These are phyloP conservation scores for Eupristina koningsbergeri DNA, from an alignment of 1,140 invertebrate genomes.

Conservation along the genomic window DNA sequence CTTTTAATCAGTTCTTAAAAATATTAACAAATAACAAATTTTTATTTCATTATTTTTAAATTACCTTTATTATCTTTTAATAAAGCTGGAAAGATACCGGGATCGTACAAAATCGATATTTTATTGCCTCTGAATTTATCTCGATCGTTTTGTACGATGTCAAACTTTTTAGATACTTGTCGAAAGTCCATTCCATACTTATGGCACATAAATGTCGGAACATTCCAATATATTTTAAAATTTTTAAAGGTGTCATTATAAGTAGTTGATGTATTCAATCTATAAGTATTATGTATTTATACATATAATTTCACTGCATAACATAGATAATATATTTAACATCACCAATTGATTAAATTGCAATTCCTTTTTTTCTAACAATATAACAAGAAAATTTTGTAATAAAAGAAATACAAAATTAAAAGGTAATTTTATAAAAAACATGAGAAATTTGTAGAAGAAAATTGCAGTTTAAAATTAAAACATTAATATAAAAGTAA, in stretches of 20 bases:
- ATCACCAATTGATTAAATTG: too few species aligned
- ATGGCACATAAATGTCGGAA: conserved; percentile 82
- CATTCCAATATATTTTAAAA: conserved; percentile 86
- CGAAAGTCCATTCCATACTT: conserved; percentile 79
- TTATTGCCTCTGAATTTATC: conserved; percentile 79
- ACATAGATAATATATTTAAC: background rate
- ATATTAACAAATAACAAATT: background rate
- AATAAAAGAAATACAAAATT: too few species aligned
- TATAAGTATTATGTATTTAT: background rate
- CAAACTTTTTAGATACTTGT: conserved; percentile 76
- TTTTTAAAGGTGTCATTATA: background rate
- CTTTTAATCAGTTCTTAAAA: too few species aligned
- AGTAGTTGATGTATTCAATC: background rate
- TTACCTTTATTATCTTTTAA: conserved; percentile 67
- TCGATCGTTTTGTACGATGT: conserved; percentile 79
- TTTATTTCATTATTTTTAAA: conserved; percentile 23
- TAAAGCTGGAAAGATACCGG: conserved; percentile 82
- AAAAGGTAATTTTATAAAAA: too few species aligned
- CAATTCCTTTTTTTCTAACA: too few species aligned
- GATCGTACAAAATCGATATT: conserved; percentile 83
- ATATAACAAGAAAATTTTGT: too few species aligned
- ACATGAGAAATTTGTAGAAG: too few species aligned
- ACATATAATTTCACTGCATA: background rate
- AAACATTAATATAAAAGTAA: too few species aligned
- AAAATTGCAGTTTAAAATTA: too few species aligned